These are phyloP conservation scores for Coregonus clupeaformis DNA, from an alignment of 2,113 vertebrate genomes.

Conservation along the genomic window DNA sequence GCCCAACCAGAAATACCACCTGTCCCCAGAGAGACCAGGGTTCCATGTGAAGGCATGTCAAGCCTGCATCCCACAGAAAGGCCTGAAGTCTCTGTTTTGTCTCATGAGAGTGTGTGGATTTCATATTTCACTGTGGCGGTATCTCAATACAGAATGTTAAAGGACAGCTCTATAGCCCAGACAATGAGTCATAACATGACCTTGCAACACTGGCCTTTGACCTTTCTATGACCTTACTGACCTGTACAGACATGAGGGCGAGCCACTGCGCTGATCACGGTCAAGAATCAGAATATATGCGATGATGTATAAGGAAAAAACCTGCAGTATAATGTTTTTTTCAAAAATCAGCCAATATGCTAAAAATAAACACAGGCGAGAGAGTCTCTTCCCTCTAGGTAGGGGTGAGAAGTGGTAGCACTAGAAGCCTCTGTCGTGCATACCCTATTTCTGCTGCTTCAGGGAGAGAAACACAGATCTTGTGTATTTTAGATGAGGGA, in stretches of 20 bases:
- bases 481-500: slow-evolving; percentile 31
- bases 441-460: slow-evolving; percentile 67
- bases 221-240: not conserved
- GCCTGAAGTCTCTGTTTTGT: slow-evolving; percentile 58
- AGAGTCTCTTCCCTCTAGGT: slow-evolving; percentile 60
- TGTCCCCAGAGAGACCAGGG: slow-evolving; percentile 26
- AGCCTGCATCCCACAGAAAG: slow-evolving; percentile 41
- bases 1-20: slow-evolving; percentile 57
- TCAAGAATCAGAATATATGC: not conserved
- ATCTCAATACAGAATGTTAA: slow-evolving; percentile 23
- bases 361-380: slow-evolving; percentile 67
- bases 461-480: slow-evolving; percentile 41
- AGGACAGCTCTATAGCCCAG: slow-evolving; percentile 15
- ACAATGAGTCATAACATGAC: slow-evolving; percentile 38
- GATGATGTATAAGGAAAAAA: not conserved
- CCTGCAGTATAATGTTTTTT: not conserved
- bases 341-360: slow-evolving; percentile 39
- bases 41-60: slow-evolving; percentile 33
- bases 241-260: not conserved
- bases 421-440: slow-evolving; percentile 68
- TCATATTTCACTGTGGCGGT: slow-evolving; percentile 58
- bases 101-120: slow-evolving; percentile 43
- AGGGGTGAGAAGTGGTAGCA: slow-evolving; percentile 48
- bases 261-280: not conserved
- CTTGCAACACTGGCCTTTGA: slow-evolving; percentile 21